Base-by-base conservation (phyloP, 2,113 vertebrate species). In the Rostratula benghalensis region DNA sequence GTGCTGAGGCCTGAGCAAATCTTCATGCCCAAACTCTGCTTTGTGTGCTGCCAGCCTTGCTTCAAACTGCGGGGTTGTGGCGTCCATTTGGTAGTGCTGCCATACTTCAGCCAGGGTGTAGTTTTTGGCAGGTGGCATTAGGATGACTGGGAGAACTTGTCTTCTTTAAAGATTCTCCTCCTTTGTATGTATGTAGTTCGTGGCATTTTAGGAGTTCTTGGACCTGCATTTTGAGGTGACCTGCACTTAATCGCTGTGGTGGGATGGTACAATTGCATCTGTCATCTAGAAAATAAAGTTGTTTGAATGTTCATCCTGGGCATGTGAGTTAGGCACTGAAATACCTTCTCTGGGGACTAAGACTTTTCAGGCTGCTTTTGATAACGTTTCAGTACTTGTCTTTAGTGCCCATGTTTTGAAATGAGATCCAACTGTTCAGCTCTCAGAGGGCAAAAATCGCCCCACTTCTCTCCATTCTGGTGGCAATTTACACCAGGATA, bases 161-260 rank as follows among this genome's bases (percentile, higher is more conserved):
- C 83, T 88, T 76, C 75, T 87, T 96, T 88, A 65, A 92, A 90
- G 87, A 88, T 68, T 76, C 37, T 61, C 6, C 9, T 81, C 50
- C n/a, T 20, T 92, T 61, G 39, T 39, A 39, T 94, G 61, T 95
- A 82, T 89, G 86, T 87, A 94, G 17, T 93, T 91, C n/a, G 48
- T 89, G 94, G 54, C n/a, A 11, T 78, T 70, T 87, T 8, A 48
- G 14, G 56, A 76, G 57, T 45, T 91, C 31, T 41, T 64, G 31
- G 57, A 56, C 18, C 60, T 95, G 85, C 56, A 53, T 59, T 97
- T 59, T 89, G 77, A 85, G 48, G 15, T 76, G 63, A 59, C 43
- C 31, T 71, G 46, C 46, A 27, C 27, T 68, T 50, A 22, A 87
- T 60, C 8, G 5, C 65, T 82, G 3, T 89, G 35, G 10, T 87